Conservation (phyloP, 92 coral and sea anemone genomes). For the Actinostola sp. region DNA sequence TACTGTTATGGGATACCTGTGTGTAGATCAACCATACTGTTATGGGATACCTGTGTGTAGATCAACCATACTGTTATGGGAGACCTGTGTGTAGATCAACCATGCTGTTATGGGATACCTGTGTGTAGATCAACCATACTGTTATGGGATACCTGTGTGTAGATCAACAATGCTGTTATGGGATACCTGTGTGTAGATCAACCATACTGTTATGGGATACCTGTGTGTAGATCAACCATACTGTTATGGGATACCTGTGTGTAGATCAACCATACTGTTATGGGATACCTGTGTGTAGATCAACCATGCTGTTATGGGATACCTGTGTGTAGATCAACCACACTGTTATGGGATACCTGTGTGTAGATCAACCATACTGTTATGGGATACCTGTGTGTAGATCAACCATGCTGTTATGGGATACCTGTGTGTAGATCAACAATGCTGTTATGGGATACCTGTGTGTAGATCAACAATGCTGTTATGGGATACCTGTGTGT, state of each 20-base stretch:
- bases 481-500: not conserved
- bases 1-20: not conserved
- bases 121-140: too few relatives aligned
- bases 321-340: not conserved
- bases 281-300: not conserved
- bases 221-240: not conserved
- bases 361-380: not conserved
- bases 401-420: not conserved
- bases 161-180: too few relatives aligned
- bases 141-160: too few relatives aligned
- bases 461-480: not conserved
- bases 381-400: not conserved
- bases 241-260: too few relatives aligned
- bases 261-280: too few relatives aligned
- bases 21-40: not conserved
- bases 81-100: too few relatives aligned
- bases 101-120: not conserved
- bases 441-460: not conserved
- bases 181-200: too few relatives aligned
- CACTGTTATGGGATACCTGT: not conserved
- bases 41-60: not conserved
- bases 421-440: not conserved
- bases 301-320: not conserved
- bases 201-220: too few relatives aligned
- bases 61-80: not conserved